Evolutionary conservation across 2,113 vertebrate species (phyloP).

Genomic region (Rafetus swinhoei): DNA sequence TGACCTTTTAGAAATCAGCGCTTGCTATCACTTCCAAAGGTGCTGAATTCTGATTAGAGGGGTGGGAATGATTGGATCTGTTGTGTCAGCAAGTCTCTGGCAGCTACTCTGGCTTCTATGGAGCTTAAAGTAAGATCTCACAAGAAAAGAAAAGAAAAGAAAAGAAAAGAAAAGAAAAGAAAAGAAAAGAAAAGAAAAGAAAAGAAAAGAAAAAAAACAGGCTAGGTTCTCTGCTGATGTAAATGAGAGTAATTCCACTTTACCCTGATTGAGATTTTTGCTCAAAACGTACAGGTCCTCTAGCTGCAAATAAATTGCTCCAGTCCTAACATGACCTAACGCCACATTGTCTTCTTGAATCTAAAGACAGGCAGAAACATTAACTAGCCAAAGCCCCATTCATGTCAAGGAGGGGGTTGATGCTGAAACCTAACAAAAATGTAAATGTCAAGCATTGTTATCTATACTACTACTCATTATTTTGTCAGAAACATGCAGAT

Average conservation of each 20-base stretch:
- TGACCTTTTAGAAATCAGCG: not conserved
- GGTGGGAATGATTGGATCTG: not conserved
- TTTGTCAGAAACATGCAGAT: not conserved
- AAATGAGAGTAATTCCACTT: not conserved
- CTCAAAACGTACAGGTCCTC: not conserved
- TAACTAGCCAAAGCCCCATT: not conserved
- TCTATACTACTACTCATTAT: not conserved
- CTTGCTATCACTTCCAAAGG: not conserved
- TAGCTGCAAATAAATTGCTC: not conserved
- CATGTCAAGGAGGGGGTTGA: not conserved
- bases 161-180: no score
- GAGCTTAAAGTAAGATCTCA: not conserved
- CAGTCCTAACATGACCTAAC: not conserved
- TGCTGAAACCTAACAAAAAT: not conserved
- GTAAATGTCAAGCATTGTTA: not conserved
- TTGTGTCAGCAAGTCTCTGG: not conserved
- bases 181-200: no score
- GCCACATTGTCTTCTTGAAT: not conserved
- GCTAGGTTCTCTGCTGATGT: not conserved
- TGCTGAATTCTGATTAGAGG: not conserved
- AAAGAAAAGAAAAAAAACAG: not conserved
- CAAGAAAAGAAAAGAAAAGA: not conserved
- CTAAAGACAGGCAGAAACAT: not conserved
- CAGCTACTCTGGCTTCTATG: not conserved
- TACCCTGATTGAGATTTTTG: accelerated